These are phyloP conservation scores for Theonella swinhoei DNA, from an alignment of 37 sponge, comb jelly and placozoan genomes.

Conservation along the genomic window DNA sequence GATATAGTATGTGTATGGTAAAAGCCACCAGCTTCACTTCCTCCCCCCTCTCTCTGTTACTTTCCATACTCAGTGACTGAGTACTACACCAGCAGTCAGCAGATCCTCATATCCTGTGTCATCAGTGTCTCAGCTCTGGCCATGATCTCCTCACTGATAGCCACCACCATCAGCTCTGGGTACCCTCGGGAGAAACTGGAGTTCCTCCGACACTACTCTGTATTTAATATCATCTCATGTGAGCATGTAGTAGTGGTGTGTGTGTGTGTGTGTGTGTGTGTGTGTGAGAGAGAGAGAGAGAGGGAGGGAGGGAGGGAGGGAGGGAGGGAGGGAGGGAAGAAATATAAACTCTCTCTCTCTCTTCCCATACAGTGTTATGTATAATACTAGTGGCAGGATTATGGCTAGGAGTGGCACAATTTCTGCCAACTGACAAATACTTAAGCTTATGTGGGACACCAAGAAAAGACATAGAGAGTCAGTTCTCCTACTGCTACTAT, in stretches of 20 bases:
- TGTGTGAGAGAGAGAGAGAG: background rate
- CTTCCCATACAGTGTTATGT: slow-evolving; percentile 64
- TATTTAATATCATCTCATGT: slow-evolving; percentile 87
- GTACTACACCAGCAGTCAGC: slow-evolving; percentile 64
- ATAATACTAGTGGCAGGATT: slow-evolving; percentile 72
- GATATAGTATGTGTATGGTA: background rate
- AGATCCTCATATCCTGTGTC: slow-evolving; percentile 77
- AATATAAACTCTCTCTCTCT: no score
- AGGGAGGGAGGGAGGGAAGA: no score
- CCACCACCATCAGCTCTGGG: slow-evolving; percentile 71
- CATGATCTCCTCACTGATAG: slow-evolving; percentile 63
- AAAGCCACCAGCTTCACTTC: background rate
- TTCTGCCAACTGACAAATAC: slow-evolving; percentile 15
- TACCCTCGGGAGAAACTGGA: slow-evolving; percentile 82
- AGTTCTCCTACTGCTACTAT: slow-evolving; percentile 75
- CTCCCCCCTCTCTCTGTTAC: no score
- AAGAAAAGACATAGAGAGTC: background rate
- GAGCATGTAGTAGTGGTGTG: no score
- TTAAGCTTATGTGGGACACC: background rate
- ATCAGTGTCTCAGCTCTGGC: slow-evolving; percentile 63
- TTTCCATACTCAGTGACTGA: slow-evolving; percentile 71
- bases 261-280: background rate
- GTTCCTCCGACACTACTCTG: slow-evolving; percentile 78
- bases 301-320: background rate
- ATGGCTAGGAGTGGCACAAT: slow-evolving; percentile 74